Evolutionary conservation across 2,113 vertebrate species (phyloP).

Genomic region (Jaculus jaculus): DNA sequence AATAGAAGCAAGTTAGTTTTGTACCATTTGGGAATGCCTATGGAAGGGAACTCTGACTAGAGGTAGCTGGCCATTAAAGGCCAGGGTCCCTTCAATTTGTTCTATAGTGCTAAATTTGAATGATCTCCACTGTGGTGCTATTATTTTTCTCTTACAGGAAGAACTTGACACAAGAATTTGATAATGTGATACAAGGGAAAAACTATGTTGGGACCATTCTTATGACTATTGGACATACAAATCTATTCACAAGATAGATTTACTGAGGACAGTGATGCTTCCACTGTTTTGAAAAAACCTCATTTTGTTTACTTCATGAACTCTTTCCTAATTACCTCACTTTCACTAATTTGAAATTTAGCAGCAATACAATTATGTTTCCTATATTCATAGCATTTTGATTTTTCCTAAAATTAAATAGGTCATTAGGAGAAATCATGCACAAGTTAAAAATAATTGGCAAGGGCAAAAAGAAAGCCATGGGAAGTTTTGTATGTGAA

Average conservation of each 20-base stretch:
- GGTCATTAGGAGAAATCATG: conserved; percentile 50
- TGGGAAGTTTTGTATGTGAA: not conserved
- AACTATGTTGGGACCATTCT: conserved; percentile 38
- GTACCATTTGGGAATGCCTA: not conserved
- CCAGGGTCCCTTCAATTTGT: not conserved
- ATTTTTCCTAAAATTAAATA: conserved; percentile 10
- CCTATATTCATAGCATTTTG: conserved; percentile 38
- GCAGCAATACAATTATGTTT: not conserved
- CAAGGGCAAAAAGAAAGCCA: not conserved
- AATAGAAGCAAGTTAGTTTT: conserved; percentile 60
- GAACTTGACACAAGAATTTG: conserved; percentile 31
- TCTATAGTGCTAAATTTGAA: not conserved
- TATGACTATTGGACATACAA: not conserved
- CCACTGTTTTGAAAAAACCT: conserved; percentile 43
- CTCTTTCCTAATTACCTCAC: conserved; percentile 33
- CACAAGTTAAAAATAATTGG: not conserved
- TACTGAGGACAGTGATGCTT: conserved; percentile 20
- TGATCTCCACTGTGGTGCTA: not conserved
- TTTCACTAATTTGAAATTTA: not conserved
- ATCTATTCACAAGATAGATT: conserved; percentile 40
- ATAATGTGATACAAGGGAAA: conserved; percentile 32
- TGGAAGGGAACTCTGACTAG: not conserved
- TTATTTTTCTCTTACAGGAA: conserved; percentile 26
- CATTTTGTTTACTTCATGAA: conserved; percentile 46
- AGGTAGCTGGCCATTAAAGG: not conserved